Base-by-base conservation (phyloP, 2,113 vertebrate genomes). In the Python bivittatus region DNA sequence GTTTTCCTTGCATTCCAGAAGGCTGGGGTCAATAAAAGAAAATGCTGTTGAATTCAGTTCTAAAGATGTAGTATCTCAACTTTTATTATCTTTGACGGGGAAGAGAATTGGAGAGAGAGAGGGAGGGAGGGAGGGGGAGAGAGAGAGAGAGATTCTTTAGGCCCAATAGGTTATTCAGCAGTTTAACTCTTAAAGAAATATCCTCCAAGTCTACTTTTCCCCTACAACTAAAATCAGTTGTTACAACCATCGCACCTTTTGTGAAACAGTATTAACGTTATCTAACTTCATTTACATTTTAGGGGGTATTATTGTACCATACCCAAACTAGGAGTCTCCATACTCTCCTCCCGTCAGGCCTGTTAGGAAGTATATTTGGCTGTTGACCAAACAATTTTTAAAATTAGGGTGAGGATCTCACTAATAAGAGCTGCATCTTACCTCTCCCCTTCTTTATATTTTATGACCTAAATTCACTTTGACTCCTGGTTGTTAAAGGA, bases 51-150 rank as follows among this genome's bases (percentile, higher is more conserved):
- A 4, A 33, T 68, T 68, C 29, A 68, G 12, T 15, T 68, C 27
- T 4, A 68, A 68, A 68, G 29, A 68, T 68, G 61, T n/a, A 68
- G n/a, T n/a, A 68, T 68, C 29, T 68, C 64, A 68, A 64, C 48
- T 27, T 61, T 61, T 61, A 61, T 2, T 2, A 23, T n/a, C 12
- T 68, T 15, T 68, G 64, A 68, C 1, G 12, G n/a, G n/a, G 29
- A n/a, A 68, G 64, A n/a, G 2, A 27, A 48, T 48, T 48, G 5
- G 44, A 44, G 44, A 44, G 9, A 3, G 27, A 12, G 27, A 13
- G 61, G 1, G 27, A 5, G 1, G 0, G 61, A 1, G 61, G 1
- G 22, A 9, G 23, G 1, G 22, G 1, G 58, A 25, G 58, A 60
- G 22, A 0, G 58, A 60, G 22, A 25, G 8, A 27, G 8, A 56